Evolutionary conservation across 2,888 invertebrate genomes (phyloP), one percentile per base, ranked within the genome.

Genomic region (Melangyna quadrimaculata): DNA sequence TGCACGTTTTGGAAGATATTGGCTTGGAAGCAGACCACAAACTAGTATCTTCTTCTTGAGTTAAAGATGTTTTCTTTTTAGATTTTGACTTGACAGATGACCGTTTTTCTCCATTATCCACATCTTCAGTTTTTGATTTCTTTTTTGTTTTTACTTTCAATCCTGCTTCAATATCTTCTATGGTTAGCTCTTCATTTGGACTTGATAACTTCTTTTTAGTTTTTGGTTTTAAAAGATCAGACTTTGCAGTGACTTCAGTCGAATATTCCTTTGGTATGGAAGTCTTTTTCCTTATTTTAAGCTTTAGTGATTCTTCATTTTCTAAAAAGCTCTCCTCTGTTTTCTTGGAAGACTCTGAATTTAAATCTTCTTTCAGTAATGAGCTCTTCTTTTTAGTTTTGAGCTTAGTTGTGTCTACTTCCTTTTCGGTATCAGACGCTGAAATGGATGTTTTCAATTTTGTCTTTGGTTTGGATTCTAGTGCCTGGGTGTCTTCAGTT

Each of bases 1-100:
- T 71, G 1, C 45, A 37, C 0, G 40, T 10, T 35, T 70, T 70
- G 0, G 12, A 10, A 27, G 69, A 12, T 32, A 29, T 14, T 10
- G 59, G 0, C 4, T 69, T 63, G 4, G 73, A 61, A 4, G 65
- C 2, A n/a, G 55, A 53, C 78, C 82, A 82, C 17, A 73, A 70
- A 29, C 70, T 67, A 0, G 10, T 48, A 0, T 48, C 35, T 9
- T 67, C 35, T 48, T 67, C 63, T 12, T 40, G 14, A 10, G 19
- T 12, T 14, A 12, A 2, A 5, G 19, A 22, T 9, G 6, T 9
- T 17, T 35, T 67, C 3, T 51, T 67, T n/a, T 51, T 67, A 0
- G 48, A 35, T 67, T 67, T 48, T 22, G 22, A 35, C 4, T 67
- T 48, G 10, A 51, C 22, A 3, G 67, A 48, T 10, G 10, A 29